phyloP scores from a whole-genome alignment of 2,797 vertebrate species.

The Mastacembelus armatus region DNA sequence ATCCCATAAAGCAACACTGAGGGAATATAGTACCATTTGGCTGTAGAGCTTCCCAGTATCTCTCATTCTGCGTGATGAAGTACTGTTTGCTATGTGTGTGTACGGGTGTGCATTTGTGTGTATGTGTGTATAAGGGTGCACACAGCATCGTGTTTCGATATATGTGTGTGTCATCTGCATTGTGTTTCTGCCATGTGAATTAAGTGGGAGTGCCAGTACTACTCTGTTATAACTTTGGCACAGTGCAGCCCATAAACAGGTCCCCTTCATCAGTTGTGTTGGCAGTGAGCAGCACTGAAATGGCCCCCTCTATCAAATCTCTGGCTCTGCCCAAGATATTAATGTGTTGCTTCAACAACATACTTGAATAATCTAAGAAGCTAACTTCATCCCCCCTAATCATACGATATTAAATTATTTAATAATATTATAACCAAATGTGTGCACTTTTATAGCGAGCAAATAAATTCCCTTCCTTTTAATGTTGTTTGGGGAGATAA shows the following conservation, averaged over 20 bases:
- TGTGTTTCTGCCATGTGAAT: constrained; percentile 57
- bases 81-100: constrained; percentile 10
- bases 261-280: constrained; percentile 73
- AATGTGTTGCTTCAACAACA: constrained; percentile 53
- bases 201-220: constrained; percentile 61
- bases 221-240: constrained; percentile 80
- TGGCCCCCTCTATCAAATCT: constrained; percentile 46
- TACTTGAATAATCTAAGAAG: constrained; percentile 56
- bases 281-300: constrained; percentile 62
- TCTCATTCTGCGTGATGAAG: constrained; percentile 69
- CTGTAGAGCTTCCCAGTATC: constrained; percentile 64
- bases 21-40: constrained; percentile 80
- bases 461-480: background rate
- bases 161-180: constrained; percentile 46
- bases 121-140: constrained; percentile 2
- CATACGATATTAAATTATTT: constrained; percentile 10
- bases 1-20: constrained; percentile 80
- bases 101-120: constrained; percentile 18
- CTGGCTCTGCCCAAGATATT: constrained; percentile 42
- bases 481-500: constrained; percentile 9
- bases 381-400: constrained; percentile 32
- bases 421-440: constrained; percentile 8
- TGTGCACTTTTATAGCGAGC: background rate
- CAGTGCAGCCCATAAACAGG: constrained; percentile 64
- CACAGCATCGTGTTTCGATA: constrained; percentile 16